These are phyloP conservation scores for Fundulus diaphanus DNA, from an alignment of 2,797 vertebrate species.

Conservation along the genomic window DNA sequence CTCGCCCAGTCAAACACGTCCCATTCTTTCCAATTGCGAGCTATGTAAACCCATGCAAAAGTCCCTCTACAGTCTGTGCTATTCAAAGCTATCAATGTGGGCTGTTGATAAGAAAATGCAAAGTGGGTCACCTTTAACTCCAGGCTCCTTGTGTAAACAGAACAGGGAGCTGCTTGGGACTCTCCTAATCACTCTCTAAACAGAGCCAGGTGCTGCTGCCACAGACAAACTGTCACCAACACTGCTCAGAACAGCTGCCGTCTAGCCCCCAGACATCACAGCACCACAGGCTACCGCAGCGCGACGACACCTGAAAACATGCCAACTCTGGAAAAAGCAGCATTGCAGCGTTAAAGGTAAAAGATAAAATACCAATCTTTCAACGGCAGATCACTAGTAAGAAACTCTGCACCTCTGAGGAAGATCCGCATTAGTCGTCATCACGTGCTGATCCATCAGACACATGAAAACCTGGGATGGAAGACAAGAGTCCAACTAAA, in stretches of 20 bases:
- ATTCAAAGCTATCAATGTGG: conserved; percentile 77
- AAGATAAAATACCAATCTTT: too few species aligned
- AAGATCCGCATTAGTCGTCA: conserved; percentile 54
- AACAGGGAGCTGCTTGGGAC: conserved; percentile 77
- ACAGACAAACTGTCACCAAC: conserved; percentile 82
- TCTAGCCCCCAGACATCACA: conserved; percentile 71
- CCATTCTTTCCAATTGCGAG: conserved; percentile 63
- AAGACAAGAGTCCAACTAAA: conserved; percentile 32
- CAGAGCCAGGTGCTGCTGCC: conserved; percentile 81
- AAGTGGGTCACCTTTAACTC: conserved; percentile 82
- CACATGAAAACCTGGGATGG: conserved; percentile 36
- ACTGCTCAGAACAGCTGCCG: conserved; percentile 78
- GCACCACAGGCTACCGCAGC: conserved; percentile 70
- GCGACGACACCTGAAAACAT: conserved; percentile 72
- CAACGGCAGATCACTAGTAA: conserved; percentile 35
- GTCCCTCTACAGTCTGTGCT: conserved; percentile 69
- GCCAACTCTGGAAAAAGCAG: conserved; percentile 38
- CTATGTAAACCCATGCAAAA: conserved; percentile 84
- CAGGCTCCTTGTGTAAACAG: conserved; percentile 80
- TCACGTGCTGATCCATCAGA: conserved; percentile 42
- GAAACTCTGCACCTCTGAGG: conserved; percentile 32
- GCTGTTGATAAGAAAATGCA: conserved; percentile 82
- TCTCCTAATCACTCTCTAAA: conserved; percentile 84
- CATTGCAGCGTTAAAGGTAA: conserved; percentile 18
- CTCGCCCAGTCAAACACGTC: conserved; percentile 73